Percentiles rank a stretch among this genome's conserved stretches.
These are phyloP conservation scores for Hydropsyche tenuis DNA, from an alignment of 1,140 invertebrate genomes.

Conservation along the genomic window DNA sequence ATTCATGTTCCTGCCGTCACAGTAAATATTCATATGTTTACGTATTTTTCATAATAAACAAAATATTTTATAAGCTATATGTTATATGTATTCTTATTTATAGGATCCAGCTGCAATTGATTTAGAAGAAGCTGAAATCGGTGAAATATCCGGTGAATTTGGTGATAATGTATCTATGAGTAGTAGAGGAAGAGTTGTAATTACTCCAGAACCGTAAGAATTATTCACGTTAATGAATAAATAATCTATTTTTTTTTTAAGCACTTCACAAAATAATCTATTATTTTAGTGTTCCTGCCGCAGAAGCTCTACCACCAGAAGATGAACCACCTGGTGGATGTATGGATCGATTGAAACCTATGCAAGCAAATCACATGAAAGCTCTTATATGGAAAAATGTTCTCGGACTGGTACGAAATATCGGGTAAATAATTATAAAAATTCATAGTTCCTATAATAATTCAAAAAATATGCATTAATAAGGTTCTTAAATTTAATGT, in stretches of 20 bases:
- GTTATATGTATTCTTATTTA: conserved; percentile 34
- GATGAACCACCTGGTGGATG: conserved; percentile 62
- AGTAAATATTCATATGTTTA: conserved; percentile 53
- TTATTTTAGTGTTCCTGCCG: conserved; percentile 50
- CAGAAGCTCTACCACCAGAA: conserved; percentile 68
- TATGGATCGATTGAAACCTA: conserved; percentile 68
- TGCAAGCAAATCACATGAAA: conserved; percentile 75
- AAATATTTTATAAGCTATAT: conserved; percentile 25
- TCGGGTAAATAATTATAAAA: conserved; percentile 69
- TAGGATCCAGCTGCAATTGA: conserved; percentile 67
- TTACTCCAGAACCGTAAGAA: conserved; percentile 57
- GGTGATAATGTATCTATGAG: conserved; percentile 82
- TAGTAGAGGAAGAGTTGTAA: conserved; percentile 68
- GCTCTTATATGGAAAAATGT: conserved; percentile 93
- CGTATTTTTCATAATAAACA: no score
- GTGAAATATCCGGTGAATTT: conserved; percentile 84
- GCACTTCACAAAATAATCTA: background rate
- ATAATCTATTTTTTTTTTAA: background rate
- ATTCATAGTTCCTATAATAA: background rate
- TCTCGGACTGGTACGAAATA: conserved; percentile 88
- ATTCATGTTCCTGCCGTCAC: conserved; percentile 67
- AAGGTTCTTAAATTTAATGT: conserved; percentile 7
- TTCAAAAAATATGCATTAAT: background rate
- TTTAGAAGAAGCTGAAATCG: conserved; percentile 69
- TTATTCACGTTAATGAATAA: conserved; percentile 4